Evolutionary conservation across 2,797 vertebrate genomes (phyloP), one percentile per base, ranked within the genome.

Genomic region (Sebastes matsubarae): DNA sequence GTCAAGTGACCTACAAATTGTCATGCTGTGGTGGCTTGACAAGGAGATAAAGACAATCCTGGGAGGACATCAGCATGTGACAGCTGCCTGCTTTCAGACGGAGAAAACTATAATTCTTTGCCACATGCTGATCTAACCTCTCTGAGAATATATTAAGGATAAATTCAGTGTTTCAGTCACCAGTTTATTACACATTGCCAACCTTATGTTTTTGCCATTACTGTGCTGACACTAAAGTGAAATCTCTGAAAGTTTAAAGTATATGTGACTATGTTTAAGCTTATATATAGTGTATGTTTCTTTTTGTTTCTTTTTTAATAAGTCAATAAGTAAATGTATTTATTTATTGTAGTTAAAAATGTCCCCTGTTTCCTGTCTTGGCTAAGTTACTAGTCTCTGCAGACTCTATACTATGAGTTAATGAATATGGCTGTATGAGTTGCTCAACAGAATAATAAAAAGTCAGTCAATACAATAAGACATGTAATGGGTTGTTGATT

Each of bases 111-210:
- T 16, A 30, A 69, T 50, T 68, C n/a, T 32, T 32, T 29, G 52
- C 38, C 69, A n/a, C 68, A 27, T n/a, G 42, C 69, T 57, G 66
- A 69, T 64, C 11, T 24, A 24, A 52, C 61, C 29, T 63, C 63
- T 77, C 54, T 63, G 20, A 68, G 55, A 46, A 30, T 63, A 69
- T 32, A 38, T 70, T 72, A 65, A 55, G 54, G 71, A 27, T 29
- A 46, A 79, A 86, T 64, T 73, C 20, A 2, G 20, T 30, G 61
- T 70, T 79, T 75, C 54, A 63, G 77, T 34, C 27, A 30, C 36
- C 55, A 59, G 20, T 46, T 46, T 67, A 75, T 50, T 13, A 58
- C 52, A 67, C 4, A 8, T 32, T 34, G 18, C 66, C 54, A 58
- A 68, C 18, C 63, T 34, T 16, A 6, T 72, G 67, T 34, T 58